Evolutionary conservation across 2,113 vertebrate genomes (phyloP).

Genomic region (Thalassarche chlororhynchos): DNA sequence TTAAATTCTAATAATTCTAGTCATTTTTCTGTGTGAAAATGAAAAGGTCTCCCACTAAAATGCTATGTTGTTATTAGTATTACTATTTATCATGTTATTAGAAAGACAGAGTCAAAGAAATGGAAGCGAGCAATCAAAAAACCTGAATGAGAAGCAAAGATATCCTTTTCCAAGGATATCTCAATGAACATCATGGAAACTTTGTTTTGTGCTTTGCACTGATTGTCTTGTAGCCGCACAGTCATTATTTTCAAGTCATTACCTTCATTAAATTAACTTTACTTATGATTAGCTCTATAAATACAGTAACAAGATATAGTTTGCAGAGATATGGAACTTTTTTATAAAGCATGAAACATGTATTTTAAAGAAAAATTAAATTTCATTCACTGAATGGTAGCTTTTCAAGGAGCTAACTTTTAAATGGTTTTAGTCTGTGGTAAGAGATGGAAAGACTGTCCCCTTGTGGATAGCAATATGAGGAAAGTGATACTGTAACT

Average conservation of each 20-base stretch:
- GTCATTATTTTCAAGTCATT: neutral
- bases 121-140: neutral
- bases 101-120: neutral
- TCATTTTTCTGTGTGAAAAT: neutral
- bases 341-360: neutral
- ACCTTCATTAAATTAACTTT: conserved; percentile 6
- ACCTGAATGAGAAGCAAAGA: neutral
- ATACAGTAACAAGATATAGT: neutral
- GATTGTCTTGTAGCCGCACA: neutral
- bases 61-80: neutral
- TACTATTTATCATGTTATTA: neutral
- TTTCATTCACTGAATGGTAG: neutral
- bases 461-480: conserved; percentile 62
- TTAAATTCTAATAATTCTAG: neutral
- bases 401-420: neutral
- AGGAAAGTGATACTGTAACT: neutral
- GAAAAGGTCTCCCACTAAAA: neutral
- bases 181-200: neutral
- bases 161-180: neutral
- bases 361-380: neutral
- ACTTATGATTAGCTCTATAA: neutral
- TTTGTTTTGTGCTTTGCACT: neutral
- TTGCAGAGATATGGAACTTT: neutral
- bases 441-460: conserved; percentile 70
- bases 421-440: neutral